These are phyloP conservation scores for Dipodomys spectabilis DNA, from an alignment of 2,113 vertebrate genomes.

Conservation along the genomic window DNA sequence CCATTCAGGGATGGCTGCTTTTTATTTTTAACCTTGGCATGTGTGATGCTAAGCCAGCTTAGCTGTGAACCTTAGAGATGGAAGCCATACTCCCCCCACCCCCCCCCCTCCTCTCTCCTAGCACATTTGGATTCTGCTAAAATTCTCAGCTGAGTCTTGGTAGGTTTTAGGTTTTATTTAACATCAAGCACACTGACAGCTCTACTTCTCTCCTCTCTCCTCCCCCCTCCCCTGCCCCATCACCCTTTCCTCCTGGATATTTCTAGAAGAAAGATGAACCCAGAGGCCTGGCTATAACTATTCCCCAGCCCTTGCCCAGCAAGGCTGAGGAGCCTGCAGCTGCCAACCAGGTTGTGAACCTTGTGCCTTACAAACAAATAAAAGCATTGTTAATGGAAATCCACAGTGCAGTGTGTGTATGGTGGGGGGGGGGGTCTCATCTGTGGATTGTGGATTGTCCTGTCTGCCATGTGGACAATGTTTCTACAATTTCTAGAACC, in stretches of 20 bases:
- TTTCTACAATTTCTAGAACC: background rate
- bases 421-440: background rate
- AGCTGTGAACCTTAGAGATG: slow-evolving; percentile 82
- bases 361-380: background rate
- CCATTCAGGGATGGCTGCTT: slow-evolving; percentile 77
- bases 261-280: slow-evolving; percentile 20
- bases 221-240: background rate
- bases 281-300: background rate
- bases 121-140: slow-evolving; percentile 83
- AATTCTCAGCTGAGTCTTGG: slow-evolving; percentile 80
- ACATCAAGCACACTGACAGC: slow-evolving; percentile 74
- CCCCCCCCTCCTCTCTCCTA: slow-evolving; percentile 54
- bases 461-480: background rate
- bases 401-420: too few species aligned
- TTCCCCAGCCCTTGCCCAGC: background rate
- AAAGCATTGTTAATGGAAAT: background rate
- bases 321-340: background rate
- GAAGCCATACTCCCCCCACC: slow-evolving; percentile 43
- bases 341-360: background rate
- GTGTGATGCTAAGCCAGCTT: slow-evolving; percentile 82
- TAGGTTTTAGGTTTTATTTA: slow-evolving; percentile 83
- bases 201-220: slow-evolving; percentile 36
- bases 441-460: background rate
- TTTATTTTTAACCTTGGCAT: slow-evolving; percentile 84
- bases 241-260: background rate